Percentiles rank a stretch among this genome's conserved stretches.
Evolutionary conservation across 2,797 vertebrate genomes (phyloP).

Genomic region (Darevskia nairensis): DNA sequence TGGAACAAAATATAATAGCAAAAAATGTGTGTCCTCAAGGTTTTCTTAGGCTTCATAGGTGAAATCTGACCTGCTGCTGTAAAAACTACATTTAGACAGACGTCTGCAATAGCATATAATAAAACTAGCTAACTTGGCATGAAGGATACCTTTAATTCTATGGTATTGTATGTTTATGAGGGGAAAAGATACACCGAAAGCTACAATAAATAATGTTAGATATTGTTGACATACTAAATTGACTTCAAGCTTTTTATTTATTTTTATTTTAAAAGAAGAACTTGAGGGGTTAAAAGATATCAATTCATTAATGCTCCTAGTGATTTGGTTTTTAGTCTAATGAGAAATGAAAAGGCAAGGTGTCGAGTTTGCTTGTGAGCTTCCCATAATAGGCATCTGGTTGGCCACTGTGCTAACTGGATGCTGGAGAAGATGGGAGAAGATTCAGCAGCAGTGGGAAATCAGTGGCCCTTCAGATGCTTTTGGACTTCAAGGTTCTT

Average conservation of each 20-base stretch:
- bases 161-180: slow-evolving; percentile 43
- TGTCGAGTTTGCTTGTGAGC: not conserved
- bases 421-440: no score
- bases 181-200: slow-evolving; percentile 44
- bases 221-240: slow-evolving; percentile 43
- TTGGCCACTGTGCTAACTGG: no score
- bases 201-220: slow-evolving; percentile 53
- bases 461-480: no score
- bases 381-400: no score
- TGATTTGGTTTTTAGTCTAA: not conserved
- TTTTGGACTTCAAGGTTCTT: no score
- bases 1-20: slow-evolving; percentile 34
- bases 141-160: slow-evolving; percentile 46
- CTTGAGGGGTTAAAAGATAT: not conserved
- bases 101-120: slow-evolving; percentile 32
- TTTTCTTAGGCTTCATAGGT: slow-evolving; percentile 6
- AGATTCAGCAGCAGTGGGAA: no score
- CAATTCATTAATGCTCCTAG: not conserved
- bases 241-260: slow-evolving; percentile 6
- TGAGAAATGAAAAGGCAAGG: not conserved
- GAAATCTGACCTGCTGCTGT: slow-evolving; percentile 42
- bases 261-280: not conserved
- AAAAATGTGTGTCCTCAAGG: slow-evolving; percentile 23
- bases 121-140: slow-evolving; percentile 50
- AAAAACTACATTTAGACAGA: slow-evolving; percentile 46